Conservation (phyloP, 2,797 vertebrate genomes). For the Sus cebifrons region DNA sequence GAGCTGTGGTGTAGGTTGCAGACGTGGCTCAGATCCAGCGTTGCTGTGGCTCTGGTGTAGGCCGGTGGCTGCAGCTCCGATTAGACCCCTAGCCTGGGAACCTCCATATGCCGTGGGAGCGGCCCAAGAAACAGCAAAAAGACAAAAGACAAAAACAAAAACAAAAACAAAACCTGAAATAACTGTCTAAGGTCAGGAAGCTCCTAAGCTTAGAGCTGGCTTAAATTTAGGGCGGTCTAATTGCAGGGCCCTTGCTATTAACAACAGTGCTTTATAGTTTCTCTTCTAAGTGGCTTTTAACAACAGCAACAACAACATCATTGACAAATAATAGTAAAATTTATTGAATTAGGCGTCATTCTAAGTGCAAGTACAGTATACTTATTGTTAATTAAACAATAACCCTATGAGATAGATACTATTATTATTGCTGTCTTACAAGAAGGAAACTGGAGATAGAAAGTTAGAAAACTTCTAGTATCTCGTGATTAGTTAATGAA, state of each 20-base stretch:
- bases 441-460: neutral
- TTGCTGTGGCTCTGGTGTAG: too few species aligned
- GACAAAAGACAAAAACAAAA: too few species aligned
- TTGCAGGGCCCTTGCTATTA: conserved; percentile 43
- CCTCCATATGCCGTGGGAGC: too few species aligned
- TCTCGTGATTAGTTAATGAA: neutral
- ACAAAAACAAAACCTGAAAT: neutral
- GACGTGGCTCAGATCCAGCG: too few species aligned
- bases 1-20: too few species aligned
- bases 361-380: neutral
- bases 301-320: neutral
- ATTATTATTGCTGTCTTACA: neutral
- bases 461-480: neutral
- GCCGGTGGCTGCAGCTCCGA: too few species aligned
- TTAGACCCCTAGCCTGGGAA: too few species aligned
- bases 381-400: neutral
- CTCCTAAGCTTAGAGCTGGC: neutral
- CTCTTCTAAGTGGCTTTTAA: conserved; percentile 50
- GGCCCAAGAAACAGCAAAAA: too few species aligned
- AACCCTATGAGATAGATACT: neutral
- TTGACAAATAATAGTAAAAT: neutral
- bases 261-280: conserved; percentile 7
- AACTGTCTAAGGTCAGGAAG: neutral
- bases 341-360: neutral
- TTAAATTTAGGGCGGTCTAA: conserved; percentile 19